Evolutionary conservation across 2,888 invertebrate genomes (phyloP).

Genomic region (Metellina segmentata): DNA sequence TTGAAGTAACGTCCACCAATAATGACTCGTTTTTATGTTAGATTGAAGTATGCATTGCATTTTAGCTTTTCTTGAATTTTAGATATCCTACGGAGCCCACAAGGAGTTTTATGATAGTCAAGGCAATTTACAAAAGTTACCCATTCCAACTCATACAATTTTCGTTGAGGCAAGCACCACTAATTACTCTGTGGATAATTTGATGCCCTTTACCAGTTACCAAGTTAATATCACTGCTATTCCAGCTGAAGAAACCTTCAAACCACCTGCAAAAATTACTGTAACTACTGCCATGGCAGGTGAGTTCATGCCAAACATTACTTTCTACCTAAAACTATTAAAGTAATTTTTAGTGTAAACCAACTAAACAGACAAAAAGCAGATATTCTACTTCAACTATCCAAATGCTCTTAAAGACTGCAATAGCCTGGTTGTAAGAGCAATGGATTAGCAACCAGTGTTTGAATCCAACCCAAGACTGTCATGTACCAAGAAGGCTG

Average conservation of each 20-base stretch:
- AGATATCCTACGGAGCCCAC: conserved; percentile 90
- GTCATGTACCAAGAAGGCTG: too few species aligned
- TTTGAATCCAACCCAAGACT: too few species aligned
- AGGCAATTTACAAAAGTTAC: conserved; percentile 91
- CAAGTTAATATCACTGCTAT: conserved; percentile 94
- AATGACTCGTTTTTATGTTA: too few species aligned
- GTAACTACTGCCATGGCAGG: conserved; percentile 97
- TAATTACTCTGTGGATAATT: conserved; percentile 90
- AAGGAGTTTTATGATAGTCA: conserved; percentile 97
- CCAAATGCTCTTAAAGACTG: too few species aligned
- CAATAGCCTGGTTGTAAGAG: too few species aligned
- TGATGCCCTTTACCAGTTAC: conserved; percentile 96
- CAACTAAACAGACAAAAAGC: too few species aligned
- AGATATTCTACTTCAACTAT: too few species aligned
- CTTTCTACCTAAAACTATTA: background rate
- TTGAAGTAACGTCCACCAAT: too few species aligned
- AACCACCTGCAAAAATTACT: conserved; percentile 94
- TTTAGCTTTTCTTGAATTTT: background rate
- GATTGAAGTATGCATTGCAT: too few species aligned
- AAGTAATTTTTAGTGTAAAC: background rate
- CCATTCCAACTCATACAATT: conserved; percentile 87
- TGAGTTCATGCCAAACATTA: conserved; percentile 9
- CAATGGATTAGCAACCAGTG: too few species aligned
- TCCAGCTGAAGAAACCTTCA: conserved; percentile 89
- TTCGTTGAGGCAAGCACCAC: conserved; percentile 86